These are phyloP conservation scores for Atractosteus spatula DNA, from an alignment of 2,113 vertebrate genomes.

Conservation along the genomic window DNA sequence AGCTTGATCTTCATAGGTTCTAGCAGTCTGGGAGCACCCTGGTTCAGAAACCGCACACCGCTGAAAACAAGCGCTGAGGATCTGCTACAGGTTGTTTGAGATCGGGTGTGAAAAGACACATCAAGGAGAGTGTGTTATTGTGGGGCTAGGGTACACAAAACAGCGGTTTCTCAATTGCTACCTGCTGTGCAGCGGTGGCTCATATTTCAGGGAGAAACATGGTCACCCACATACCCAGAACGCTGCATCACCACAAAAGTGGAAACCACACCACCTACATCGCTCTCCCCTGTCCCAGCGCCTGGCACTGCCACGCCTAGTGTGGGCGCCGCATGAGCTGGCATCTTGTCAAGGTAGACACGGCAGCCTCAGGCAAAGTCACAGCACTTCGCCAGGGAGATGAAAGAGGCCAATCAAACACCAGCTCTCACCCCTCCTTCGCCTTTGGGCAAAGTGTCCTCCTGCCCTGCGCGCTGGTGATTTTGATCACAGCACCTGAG, in stretches of 20 bases:
- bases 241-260: neutral
- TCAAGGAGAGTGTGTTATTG: too few relatives aligned
- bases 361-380: neutral
- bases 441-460: neutral
- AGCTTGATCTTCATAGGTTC: too few relatives aligned
- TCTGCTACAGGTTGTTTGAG: too few relatives aligned
- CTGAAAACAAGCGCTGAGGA: too few relatives aligned
- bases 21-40: too few relatives aligned
- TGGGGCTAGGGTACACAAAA: too few relatives aligned
- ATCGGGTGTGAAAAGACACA: too few relatives aligned
- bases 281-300: neutral
- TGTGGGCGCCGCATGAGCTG: neutral
- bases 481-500: neutral
- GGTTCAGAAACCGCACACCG: too few relatives aligned
- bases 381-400: neutral
- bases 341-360: neutral
- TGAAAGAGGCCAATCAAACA: conserved; percentile 7
- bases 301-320: neutral
- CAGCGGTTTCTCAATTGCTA: too few relatives aligned
- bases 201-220: too few relatives aligned
- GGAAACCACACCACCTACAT: neutral
- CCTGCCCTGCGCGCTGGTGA: neutral
- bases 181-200: too few relatives aligned
- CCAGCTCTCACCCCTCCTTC: neutral
- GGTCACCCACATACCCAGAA: too few relatives aligned